Base-by-base conservation (phyloP, 2,113 vertebrate species). In the Chamaea fasciata region DNA sequence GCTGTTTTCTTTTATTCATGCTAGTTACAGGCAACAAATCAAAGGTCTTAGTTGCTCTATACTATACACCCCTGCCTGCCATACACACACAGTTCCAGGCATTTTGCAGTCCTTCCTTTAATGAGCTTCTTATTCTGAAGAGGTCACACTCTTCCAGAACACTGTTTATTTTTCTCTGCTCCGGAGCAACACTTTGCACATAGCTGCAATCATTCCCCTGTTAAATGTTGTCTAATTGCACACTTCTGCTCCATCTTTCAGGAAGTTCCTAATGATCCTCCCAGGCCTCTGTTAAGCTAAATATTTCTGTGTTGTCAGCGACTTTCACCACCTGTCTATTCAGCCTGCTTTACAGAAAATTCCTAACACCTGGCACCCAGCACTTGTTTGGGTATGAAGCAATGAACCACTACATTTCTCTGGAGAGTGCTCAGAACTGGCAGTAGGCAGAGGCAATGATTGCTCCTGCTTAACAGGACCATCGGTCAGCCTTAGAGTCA, bases 301-400 rank as follows among this genome's bases (percentile, higher is more conserved):
- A 83, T 49, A 73, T 90, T 94, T 90, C 60, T 90, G 33, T 81
- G 65, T 37, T 92, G 88, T 96, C 94, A 95, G 92, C 88, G 88
- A 13, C 68, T 93, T 96, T 90, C 83, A 93, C 90, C 92, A 93
- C 92, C 88, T 94, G 93, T 83, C 60, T 76, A 17, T 94, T 94
- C 90, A 92, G 44, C 31, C 44, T 53, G 53, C 57, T 94, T 77
- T 78, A 81, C 49, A 92, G 53, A 95, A 93, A 90, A 92, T 82
- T 78, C 18, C 0, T 50, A 88, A 64, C 90, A 94, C 69, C 90
- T 96, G 92, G 85, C 69, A 75, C 28, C 60, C 70, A 75, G 76
- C 27, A 20, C 41, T 81, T 87, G 60, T 90, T 90, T 92, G 83
- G 56, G n/a, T 73, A 76, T 6, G 4, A 90, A 81, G 57, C 60